A percentile compares a stretch with the other conserved stretches of the same genome.
These are phyloP conservation scores for Eurosta solidaginis DNA, from an alignment of 1,140 invertebrate species.

Conservation along the genomic window DNA sequence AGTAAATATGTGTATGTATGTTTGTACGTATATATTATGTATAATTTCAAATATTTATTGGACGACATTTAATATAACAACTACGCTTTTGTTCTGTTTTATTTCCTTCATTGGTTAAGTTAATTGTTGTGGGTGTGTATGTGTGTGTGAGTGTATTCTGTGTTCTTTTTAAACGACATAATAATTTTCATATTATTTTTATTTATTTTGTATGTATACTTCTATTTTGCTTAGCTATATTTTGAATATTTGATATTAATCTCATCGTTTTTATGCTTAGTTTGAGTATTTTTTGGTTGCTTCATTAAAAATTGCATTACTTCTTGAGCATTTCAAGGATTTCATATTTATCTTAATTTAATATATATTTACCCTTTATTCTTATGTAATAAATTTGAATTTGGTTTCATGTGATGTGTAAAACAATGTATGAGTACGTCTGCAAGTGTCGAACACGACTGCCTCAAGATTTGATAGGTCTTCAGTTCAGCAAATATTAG, in stretches of 20 bases:
- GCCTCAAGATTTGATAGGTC: neutral
- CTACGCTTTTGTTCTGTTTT: conserved; percentile 29
- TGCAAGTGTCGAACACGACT: neutral
- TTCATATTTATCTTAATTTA: neutral
- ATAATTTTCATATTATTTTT: conserved; percentile 13
- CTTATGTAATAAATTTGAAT: conserved; percentile 24
- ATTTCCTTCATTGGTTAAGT: conserved; percentile 31
- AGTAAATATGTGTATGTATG: conserved; percentile 4
- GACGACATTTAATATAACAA: conserved; percentile 37
- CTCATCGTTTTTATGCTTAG: conserved; percentile 28
- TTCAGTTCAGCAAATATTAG: neutral
- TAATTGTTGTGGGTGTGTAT: conserved; percentile 38
- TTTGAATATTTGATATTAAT: conserved; percentile 30
- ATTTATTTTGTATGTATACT: conserved; percentile 37
- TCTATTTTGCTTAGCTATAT: neutral
- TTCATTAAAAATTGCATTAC: conserved; percentile 32
- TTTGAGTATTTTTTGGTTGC: conserved; percentile 34
- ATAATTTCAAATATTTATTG: conserved; percentile 30
- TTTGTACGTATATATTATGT: conserved; percentile 18
- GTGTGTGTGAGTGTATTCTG: conserved; percentile 38
- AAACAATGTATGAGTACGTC: neutral
- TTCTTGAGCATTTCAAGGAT: conserved; percentile 38
- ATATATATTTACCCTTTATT: conserved; percentile 29
- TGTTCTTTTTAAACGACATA: conserved; percentile 46
- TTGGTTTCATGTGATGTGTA: neutral